Conservation (phyloP, 2,888 invertebrate species). For the Drosophila tanythrix region DNA sequence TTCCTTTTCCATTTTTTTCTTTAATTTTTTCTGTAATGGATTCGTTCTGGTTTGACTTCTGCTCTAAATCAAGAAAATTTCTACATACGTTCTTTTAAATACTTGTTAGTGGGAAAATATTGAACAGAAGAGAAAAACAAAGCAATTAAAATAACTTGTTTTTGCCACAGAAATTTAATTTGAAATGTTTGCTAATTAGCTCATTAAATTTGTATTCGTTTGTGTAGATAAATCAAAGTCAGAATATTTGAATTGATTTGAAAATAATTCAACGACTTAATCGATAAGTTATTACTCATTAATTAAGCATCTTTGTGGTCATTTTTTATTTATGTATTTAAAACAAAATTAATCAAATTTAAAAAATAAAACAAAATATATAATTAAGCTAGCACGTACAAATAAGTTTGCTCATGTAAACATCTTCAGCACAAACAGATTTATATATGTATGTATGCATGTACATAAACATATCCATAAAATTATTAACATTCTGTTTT, state of each 20-base stretch:
- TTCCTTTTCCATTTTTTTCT: not conserved
- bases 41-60: not conserved
- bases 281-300: not conserved
- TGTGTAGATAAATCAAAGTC: not conserved
- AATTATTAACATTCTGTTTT: not conserved
- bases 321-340: not conserved
- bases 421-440: not conserved
- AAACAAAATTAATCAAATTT: not conserved
- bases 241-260: not conserved
- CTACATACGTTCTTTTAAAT: not conserved
- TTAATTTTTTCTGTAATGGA: not conserved
- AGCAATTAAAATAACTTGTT: not conserved
- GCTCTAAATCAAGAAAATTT: not conserved
- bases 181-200: not conserved
- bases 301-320: not conserved
- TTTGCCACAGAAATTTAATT: not conserved
- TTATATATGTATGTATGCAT: too few relatives aligned
- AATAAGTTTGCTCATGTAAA: not conserved
- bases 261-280: not conserved
- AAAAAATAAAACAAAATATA: not conserved
- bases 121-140: not conserved
- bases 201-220: not conserved
- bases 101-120: not conserved
- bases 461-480: not conserved
- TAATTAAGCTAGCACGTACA: not conserved